Conservation (phyloP, 2,888 invertebrate species). For the Orthosia gracilis region DNA sequence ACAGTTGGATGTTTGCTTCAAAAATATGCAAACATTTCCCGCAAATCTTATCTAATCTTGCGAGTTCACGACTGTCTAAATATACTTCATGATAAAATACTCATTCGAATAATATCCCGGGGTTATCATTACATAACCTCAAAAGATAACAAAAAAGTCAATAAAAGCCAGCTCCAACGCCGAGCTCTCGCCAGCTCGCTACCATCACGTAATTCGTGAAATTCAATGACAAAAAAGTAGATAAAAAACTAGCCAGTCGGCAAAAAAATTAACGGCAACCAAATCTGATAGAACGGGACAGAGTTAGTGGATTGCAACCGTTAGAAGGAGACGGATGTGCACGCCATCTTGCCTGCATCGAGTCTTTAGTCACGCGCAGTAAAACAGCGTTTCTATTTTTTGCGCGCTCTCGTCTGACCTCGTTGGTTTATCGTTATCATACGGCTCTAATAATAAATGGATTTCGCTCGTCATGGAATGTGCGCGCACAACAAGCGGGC, state of each 20-base stretch:
- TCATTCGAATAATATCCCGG: slow-evolving; percentile 57
- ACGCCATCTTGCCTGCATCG: slow-evolving; percentile 88
- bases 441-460: slow-evolving; percentile 86
- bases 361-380: slow-evolving; percentile 89
- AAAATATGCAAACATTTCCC: slow-evolving; percentile 23
- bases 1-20: neutral
- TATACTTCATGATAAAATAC: slow-evolving; percentile 56
- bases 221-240: slow-evolving; percentile 81
- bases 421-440: slow-evolving; percentile 90
- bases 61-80: slow-evolving; percentile 54
- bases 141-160: slow-evolving; percentile 70
- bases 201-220: slow-evolving; percentile 86
- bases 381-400: slow-evolving; percentile 89
- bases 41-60: slow-evolving; percentile 53
- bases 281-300: slow-evolving; percentile 78
- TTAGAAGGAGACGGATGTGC: slow-evolving; percentile 79
- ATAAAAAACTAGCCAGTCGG: slow-evolving; percentile 77
- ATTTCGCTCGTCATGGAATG: slow-evolving; percentile 83
- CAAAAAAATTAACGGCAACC: slow-evolving; percentile 86
- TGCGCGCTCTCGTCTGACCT: slow-evolving; percentile 89
- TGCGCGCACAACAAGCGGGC: slow-evolving; percentile 76
- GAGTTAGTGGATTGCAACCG: slow-evolving; percentile 67
- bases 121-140: slow-evolving; percentile 73
- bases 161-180: slow-evolving; percentile 69
- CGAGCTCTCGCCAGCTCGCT: slow-evolving; percentile 75